phyloP scores from a whole-genome alignment of 2,797 vertebrate species.

The Bradypodion ventrale region DNA sequence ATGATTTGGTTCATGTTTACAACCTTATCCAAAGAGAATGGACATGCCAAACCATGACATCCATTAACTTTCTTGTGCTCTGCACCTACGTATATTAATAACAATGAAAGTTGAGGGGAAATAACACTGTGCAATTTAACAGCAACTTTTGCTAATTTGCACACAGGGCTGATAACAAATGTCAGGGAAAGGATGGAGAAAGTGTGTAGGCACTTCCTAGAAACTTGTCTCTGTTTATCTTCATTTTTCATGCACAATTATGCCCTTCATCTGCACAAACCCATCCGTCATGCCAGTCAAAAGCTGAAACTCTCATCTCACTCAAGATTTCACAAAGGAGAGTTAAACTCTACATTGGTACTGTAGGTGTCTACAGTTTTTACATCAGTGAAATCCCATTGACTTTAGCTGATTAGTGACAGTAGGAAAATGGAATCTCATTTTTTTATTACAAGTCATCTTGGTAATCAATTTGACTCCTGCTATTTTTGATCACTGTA shows the following conservation, averaged over 20 bases:
- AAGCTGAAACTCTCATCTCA: neutral
- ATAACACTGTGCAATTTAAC: conserved; percentile 14
- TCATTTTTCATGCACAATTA: conserved; percentile 30
- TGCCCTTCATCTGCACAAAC: conserved; percentile 3
- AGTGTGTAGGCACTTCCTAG: neutral
- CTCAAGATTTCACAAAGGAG: too few relatives aligned
- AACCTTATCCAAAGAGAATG: too few relatives aligned
- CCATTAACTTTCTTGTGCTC: neutral
- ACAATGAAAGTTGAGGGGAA: conserved; percentile 17
- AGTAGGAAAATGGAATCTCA: neutral
- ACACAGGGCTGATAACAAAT: conserved; percentile 2
- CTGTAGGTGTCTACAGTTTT: neutral
- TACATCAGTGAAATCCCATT: neutral
- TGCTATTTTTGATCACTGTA: neutral
- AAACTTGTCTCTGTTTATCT: neutral
- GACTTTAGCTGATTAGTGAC: neutral
- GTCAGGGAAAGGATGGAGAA: neutral
- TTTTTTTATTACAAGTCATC: neutral
- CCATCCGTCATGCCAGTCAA: neutral
- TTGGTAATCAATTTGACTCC: neutral
- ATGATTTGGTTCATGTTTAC: too few relatives aligned
- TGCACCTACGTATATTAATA: conserved; percentile 20
- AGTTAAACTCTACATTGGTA: neutral
- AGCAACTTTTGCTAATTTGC: neutral
- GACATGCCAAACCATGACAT: neutral